phyloP scores from a whole-genome alignment of 64 coral and sea anemone species.

The Hydrozoanthus tunicans region DNA sequence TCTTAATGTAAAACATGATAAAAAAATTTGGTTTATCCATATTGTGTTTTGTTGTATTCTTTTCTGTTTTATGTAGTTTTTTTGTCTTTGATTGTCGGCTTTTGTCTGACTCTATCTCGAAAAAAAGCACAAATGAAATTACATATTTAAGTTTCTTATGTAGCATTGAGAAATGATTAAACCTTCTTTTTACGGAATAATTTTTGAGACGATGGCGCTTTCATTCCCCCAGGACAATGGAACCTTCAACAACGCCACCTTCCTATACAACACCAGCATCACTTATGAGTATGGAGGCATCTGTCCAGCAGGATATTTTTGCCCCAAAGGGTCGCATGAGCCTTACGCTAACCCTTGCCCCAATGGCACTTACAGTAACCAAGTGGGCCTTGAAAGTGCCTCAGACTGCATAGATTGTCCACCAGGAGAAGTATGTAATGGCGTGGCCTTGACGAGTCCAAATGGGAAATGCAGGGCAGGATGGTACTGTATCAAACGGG shows the following conservation, averaged over 20 bases:
- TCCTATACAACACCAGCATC: constrained; percentile 48
- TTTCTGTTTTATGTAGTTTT: too few relatives aligned
- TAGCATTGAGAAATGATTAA: too few relatives aligned
- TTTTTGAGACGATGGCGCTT: neutral
- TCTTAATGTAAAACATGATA: neutral
- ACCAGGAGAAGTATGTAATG: constrained; percentile 85
- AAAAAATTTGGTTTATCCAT: neutral
- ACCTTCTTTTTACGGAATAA: neutral
- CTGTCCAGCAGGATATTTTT: constrained; percentile 88
- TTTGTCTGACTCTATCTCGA: neutral
- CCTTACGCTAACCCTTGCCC: constrained; percentile 70
- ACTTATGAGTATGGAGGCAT: constrained; percentile 83
- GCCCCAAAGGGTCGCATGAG: constrained; percentile 54
- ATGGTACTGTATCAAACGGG: constrained; percentile 68
- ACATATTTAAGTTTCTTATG: too few relatives aligned
- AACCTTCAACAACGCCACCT: constrained; percentile 47
- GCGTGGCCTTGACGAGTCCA: constrained; percentile 73
- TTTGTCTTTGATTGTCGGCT: too few relatives aligned
- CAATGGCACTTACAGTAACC: constrained; percentile 90
- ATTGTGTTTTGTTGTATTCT: neutral
- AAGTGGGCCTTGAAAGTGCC: constrained; percentile 50
- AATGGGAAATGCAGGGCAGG: constrained; percentile 86
- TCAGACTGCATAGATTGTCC: constrained; percentile 73
- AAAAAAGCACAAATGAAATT: too few relatives aligned
- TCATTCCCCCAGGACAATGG: constrained; percentile 66